Base-by-base conservation (phyloP, 1,140 invertebrate genomes). In the Megalopta genalis region DNA sequence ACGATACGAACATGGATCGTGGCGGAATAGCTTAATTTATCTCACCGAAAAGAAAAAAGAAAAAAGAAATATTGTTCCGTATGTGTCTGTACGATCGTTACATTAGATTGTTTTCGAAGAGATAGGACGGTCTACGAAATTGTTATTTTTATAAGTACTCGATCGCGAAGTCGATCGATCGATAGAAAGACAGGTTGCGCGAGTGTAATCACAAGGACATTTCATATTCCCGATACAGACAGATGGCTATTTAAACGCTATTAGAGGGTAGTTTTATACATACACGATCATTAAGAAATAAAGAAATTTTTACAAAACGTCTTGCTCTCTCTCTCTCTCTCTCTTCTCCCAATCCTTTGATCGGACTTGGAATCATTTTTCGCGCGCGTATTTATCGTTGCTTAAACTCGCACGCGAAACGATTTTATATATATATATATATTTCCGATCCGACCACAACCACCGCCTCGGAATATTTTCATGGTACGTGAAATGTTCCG, bases 201-300 rank as follows among this genome's bases (percentile, higher is more conserved):
- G 70, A 64, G 18, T 68, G 66, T 80, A 81, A 85, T 32, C 73
- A 46, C 37, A 81, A 84, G 59, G 64, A 73, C 69, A 68, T 54
- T 80, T 84, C 69, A 73, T 67, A 52, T 79, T 81, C 65, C 63
- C 76, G 75, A 86, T 49, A 71, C 85, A 86, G 83, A 78, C 68
- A 86, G 74, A 88, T 85, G 81, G 75, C 77, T 89, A 85, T 85
- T 84, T 86, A 82, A 86, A 89, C 83, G 81, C 76, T 77, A 82
- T 88, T 89, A 90, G 85, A 89, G 62, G 79, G 87, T 90, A 90
- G 83, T 89, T 91, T 90, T 91, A 91, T 91, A 90, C 89, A 86
- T 90, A 90, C 70, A 89, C 86, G 88, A 88, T 90, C 79, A 89
- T 80, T 89, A 84, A 69, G 85, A 87, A 90, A 90, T 90, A 90